Evolutionary conservation across 1,140 invertebrate genomes (phyloP).

Genomic region (Antheraea pernyi): DNA sequence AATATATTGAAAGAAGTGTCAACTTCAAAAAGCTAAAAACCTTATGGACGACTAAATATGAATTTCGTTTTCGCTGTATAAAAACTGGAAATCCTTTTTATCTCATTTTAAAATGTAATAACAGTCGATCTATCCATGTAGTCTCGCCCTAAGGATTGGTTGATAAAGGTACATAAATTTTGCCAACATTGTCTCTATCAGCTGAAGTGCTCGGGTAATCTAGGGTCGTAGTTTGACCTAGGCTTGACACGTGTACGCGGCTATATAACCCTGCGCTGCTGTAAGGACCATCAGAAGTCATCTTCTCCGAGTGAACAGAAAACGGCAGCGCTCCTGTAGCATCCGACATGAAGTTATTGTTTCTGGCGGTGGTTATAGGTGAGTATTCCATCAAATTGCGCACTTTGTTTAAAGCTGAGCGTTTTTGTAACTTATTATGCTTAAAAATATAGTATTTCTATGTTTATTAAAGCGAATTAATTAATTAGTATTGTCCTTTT

Average conservation of each 20-base stretch:
- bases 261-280: conserved; percentile 40
- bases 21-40: too few relatives aligned
- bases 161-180: not conserved
- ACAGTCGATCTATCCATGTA: too few relatives aligned
- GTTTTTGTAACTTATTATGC: too few relatives aligned
- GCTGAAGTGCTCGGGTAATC: conserved; percentile 26
- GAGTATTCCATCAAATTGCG: conserved; percentile 1
- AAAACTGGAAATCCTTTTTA: too few relatives aligned
- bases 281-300: conserved; percentile 35
- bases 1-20: too few relatives aligned
- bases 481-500: too few relatives aligned
- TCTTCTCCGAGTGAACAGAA: conserved; percentile 33
- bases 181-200: conserved; percentile 35
- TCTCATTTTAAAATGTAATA: too few relatives aligned
- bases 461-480: too few relatives aligned
- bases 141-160: not conserved
- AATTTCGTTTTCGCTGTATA: too few relatives aligned
- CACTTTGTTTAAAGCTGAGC: not conserved
- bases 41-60: too few relatives aligned
- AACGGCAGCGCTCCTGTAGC: not conserved
- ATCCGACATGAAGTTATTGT: conserved; percentile 30
- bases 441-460: too few relatives aligned
- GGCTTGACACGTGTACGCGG: conserved; percentile 43
- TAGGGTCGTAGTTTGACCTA: conserved; percentile 23
- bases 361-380: conserved; percentile 37